These are phyloP conservation scores for Limenitis camilla DNA, from an alignment of 2,888 invertebrate species.

Conservation along the genomic window DNA sequence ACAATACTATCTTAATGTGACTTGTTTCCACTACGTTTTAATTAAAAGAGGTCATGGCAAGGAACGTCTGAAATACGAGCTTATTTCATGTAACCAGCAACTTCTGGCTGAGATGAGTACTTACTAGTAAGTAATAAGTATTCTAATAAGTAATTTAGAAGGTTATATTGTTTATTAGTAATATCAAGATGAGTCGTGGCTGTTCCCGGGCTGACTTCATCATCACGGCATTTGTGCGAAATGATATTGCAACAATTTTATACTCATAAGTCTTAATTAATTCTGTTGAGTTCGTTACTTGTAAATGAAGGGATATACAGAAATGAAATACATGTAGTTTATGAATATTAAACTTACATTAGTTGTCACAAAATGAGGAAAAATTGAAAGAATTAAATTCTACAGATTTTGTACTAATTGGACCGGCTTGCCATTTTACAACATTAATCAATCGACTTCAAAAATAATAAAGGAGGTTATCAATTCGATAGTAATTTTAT, in stretches of 20 bases:
- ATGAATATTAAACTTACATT: no score
- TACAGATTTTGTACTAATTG: no score
- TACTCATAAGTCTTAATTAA: slow-evolving; percentile 40
- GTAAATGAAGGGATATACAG: slow-evolving; percentile 18
- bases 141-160: slow-evolving; percentile 14
- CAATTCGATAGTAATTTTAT: no score
- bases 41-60: not conserved
- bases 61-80: not conserved
- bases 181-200: slow-evolving; percentile 39
- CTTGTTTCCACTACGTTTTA: not conserved
- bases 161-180: slow-evolving; percentile 29
- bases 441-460: no score
- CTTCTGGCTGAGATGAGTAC: not conserved
- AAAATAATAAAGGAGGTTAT: no score
- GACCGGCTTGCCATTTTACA: no score
- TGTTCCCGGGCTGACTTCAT: slow-evolving; percentile 46
- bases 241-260: slow-evolving; percentile 41
- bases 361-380: no score
- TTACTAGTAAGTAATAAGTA: not conserved
- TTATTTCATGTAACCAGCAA: not conserved
- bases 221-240: slow-evolving; percentile 34
- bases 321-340: slow-evolving; percentile 3
- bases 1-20: no score
- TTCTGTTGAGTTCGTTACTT: slow-evolving; percentile 23
- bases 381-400: no score